Conservation (phyloP, 2,797 vertebrate species). For the Sorex maritimensis region DNA sequence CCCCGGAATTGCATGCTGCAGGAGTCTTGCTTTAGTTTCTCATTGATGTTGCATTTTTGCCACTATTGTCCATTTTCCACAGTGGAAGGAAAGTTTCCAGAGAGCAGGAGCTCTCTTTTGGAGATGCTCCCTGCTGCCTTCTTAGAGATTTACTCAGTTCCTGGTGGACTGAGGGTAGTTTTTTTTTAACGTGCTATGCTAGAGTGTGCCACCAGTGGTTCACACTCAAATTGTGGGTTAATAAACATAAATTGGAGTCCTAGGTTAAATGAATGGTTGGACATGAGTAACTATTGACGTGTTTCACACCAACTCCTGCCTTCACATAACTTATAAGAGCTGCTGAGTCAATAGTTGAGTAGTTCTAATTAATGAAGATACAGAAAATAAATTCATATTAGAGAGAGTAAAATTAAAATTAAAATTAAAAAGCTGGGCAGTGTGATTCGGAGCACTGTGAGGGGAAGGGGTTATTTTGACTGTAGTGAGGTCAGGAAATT, state of each 20-base stretch:
- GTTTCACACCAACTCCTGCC: neutral
- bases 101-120: neutral
- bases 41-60: neutral
- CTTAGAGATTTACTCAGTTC: neutral
- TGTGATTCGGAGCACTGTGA: neutral
- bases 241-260: neutral
- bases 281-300: neutral
- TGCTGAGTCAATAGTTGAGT: neutral
- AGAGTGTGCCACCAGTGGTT: too few species aligned
- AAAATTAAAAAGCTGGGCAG: neutral
- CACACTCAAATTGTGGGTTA: too few species aligned
- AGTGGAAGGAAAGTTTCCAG: conserved; percentile 1
- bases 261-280: neutral
- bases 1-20: neutral
- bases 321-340: neutral
- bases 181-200: too few species aligned
- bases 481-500: neutral
- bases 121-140: neutral
- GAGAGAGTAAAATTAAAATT: neutral
- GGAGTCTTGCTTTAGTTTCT: neutral
- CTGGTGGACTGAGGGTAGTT: neutral
- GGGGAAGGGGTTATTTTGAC: neutral
- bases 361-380: conserved; percentile 13
- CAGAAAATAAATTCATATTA: neutral
- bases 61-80: neutral